Percentiles rank a stretch among this genome's conserved stretches.
Evolutionary conservation across 2,888 invertebrate genomes (phyloP).

Genomic region (Criorhina ranunculi): DNA sequence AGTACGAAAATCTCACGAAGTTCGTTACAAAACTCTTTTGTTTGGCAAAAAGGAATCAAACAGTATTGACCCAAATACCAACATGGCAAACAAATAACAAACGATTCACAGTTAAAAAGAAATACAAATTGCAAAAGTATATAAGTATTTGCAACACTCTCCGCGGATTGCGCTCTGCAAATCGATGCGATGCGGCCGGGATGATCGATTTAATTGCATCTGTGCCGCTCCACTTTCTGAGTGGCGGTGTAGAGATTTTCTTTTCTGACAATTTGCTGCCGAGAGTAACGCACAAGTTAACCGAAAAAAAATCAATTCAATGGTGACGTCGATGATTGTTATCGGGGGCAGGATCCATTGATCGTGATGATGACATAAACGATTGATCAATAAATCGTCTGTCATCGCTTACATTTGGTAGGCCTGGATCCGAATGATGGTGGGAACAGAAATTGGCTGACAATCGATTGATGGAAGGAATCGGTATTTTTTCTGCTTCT

Average conservation of each 20-base stretch:
- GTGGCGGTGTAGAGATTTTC: constrained; percentile 24
- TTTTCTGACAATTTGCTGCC: constrained; percentile 32
- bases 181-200: constrained; percentile 24
- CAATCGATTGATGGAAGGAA: constrained; percentile 53
- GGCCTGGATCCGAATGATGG: constrained; percentile 38
- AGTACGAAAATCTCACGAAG: constrained; percentile 39
- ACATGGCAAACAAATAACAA: constrained; percentile 17
- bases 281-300: constrained; percentile 22
- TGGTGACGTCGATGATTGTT: constrained; percentile 26
- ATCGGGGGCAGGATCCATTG: constrained; percentile 31
- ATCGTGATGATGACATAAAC: constrained; percentile 68
- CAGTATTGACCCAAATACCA: constrained; percentile 45
- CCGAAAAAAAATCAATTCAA: constrained; percentile 17
- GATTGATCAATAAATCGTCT: constrained; percentile 61
- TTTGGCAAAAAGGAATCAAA: constrained; percentile 30
- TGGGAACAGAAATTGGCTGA: constrained; percentile 44
- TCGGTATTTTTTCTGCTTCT: constrained; percentile 26
- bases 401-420: constrained; percentile 33
- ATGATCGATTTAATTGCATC: constrained; percentile 55
- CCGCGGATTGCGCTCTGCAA: constrained; percentile 12
- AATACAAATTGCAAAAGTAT: constrained; percentile 19
- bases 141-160: constrained; percentile 40
- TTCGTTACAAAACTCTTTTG: constrained; percentile 54
- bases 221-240: constrained; percentile 39
- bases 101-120: neutral